Conservation (phyloP, 2,113 vertebrate species). For the Tichodroma muraria region DNA sequence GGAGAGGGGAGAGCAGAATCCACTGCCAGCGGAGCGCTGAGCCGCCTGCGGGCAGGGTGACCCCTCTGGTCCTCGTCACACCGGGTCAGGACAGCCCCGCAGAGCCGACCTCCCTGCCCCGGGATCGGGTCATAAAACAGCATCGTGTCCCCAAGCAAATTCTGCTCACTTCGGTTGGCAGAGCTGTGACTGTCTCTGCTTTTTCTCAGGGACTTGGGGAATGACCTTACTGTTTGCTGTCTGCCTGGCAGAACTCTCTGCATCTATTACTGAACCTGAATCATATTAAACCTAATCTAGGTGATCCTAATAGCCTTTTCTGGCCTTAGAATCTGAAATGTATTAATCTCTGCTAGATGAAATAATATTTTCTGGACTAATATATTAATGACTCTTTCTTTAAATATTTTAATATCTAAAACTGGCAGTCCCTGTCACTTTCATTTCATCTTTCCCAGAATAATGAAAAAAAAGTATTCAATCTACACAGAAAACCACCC, state of each 20-base stretch:
- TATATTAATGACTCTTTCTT: constrained; percentile 7
- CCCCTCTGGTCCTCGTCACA: neutral
- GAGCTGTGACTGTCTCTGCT: neutral
- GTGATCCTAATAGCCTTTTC: neutral
- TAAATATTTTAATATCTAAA: constrained; percentile 30
- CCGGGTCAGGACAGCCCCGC: accelerated
- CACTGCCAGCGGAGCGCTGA: neutral
- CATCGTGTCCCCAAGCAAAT: neutral
- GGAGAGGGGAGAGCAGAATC: neutral
- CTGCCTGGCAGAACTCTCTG: neutral
- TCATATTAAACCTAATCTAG: neutral
- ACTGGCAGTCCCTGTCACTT: neutral
- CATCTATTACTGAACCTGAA: neutral
- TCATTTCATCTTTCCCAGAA: neutral
- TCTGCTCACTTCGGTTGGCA: accelerated
- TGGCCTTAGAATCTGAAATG: neutral
- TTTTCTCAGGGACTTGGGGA: neutral
- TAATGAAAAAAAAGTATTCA: neutral
- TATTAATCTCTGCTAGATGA: neutral
- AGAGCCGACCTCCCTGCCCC: neutral
- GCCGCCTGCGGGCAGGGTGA: neutral
- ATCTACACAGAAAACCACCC: neutral
- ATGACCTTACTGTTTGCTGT: neutral
- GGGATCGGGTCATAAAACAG: neutral
- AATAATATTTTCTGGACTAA: constrained; percentile 5